Conservation (phyloP, 2,797 vertebrate species). For the Silurus lanzhouensis region DNA sequence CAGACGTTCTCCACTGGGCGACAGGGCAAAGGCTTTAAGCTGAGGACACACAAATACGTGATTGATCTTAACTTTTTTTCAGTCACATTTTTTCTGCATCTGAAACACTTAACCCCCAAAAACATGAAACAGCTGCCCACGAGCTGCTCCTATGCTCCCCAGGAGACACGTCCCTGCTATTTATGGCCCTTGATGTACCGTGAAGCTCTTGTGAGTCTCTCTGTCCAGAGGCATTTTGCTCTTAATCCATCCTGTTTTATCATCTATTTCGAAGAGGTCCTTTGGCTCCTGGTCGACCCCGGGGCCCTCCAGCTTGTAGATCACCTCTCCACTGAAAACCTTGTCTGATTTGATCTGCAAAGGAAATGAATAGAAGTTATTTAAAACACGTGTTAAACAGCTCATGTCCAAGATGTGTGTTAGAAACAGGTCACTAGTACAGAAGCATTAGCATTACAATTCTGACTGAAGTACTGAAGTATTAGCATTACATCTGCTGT, state of each 20-base stretch:
- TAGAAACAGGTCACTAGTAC: not conserved
- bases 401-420: not conserved
- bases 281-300: conserved; percentile 93
- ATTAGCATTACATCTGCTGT: not conserved
- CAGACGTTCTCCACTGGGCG: conserved; percentile 84
- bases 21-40: conserved; percentile 93
- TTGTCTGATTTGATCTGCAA: conserved; percentile 95
- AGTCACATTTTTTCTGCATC: not conserved
- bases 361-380: conserved; percentile 11
- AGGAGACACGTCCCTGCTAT: not conserved
- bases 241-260: conserved; percentile 86
- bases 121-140: conserved; percentile 33
- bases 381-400: conserved; percentile 14
- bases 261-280: conserved; percentile 92
- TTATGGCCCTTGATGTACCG: conserved; percentile 70
- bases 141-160: not conserved
- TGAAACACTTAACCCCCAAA: conserved; percentile 13
- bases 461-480: not conserved
- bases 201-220: conserved; percentile 85
- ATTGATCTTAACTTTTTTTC: not conserved
- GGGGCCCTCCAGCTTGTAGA: conserved; percentile 94
- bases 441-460: not conserved
- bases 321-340: conserved; percentile 84
- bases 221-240: conserved; percentile 89
- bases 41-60: conserved; percentile 56